These are phyloP conservation scores for Encarsia formosa DNA, from an alignment of 2,888 invertebrate genomes.

Conservation along the genomic window DNA sequence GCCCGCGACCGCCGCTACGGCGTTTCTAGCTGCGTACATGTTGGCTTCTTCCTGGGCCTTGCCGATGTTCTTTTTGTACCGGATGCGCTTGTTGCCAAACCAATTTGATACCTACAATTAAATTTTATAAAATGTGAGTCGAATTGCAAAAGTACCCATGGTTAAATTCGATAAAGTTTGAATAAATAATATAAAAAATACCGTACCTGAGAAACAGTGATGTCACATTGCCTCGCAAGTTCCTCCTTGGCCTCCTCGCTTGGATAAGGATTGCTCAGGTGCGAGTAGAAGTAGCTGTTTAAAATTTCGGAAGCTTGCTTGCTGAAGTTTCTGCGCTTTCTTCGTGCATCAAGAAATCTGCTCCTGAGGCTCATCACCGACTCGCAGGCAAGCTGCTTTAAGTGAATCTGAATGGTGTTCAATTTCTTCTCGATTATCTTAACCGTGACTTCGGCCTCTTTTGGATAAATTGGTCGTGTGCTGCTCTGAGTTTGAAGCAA, in stretches of 20 bases:
- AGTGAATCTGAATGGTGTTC: constrained; percentile 95
- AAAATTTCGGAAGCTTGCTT: constrained; percentile 99
- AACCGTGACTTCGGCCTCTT: constrained; percentile 98
- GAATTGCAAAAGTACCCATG: no score
- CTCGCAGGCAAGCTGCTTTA: constrained; percentile 99
- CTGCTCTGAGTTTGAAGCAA: constrained; percentile 92
- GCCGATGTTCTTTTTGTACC: constrained; percentile 99
- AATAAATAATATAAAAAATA: not conserved
- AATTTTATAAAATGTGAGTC: no score
- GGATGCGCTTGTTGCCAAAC: constrained; percentile 99
- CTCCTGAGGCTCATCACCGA: constrained; percentile 98
- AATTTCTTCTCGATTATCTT: constrained; percentile 98
- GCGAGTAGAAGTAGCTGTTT: constrained; percentile 99
- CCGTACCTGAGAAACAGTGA: constrained; percentile 90
- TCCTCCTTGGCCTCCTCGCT: constrained; percentile 99
- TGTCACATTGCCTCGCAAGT: constrained; percentile 96
- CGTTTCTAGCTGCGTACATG: constrained; percentile 96
- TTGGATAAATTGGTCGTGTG: constrained; percentile 94
- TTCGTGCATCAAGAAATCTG: constrained; percentile 68
- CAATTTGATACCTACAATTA: constrained; percentile 83
- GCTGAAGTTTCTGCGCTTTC: constrained; percentile 97
- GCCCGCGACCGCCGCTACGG: constrained; percentile 60
- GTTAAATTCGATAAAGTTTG: no score
- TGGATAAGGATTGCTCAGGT: constrained; percentile 98
- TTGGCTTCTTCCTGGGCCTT: constrained; percentile 99